Evolutionary conservation across 2,888 invertebrate genomes (phyloP).

Genomic region (Podabrus alpinus): DNA sequence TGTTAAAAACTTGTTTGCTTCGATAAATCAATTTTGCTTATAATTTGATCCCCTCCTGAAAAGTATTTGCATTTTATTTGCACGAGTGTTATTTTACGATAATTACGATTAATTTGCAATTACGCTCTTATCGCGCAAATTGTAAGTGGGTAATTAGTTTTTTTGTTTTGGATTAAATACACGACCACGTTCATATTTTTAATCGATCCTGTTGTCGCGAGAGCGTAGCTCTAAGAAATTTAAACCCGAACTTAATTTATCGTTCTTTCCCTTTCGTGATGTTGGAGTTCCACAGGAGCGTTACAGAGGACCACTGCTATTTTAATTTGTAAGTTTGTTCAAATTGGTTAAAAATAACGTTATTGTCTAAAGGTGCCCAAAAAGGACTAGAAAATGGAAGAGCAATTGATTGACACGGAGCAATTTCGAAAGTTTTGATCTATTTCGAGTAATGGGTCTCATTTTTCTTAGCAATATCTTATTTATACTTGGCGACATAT

Average conservation of each 20-base stretch:
- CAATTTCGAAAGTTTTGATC: slow-evolving; percentile 1
- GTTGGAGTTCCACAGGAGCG: not conserved
- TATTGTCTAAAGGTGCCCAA: too few species aligned
- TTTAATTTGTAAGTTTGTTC: too few species aligned
- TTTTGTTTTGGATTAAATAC: not conserved
- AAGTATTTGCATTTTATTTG: not conserved
- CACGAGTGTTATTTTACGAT: not conserved
- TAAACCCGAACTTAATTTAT: too few species aligned
- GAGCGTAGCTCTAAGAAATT: too few species aligned
- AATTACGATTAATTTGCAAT: not conserved
- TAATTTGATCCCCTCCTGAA: not conserved
- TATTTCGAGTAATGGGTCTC: slow-evolving; percentile 29
- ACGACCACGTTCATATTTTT: not conserved
- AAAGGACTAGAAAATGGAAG: not conserved
- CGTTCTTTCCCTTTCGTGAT: too few species aligned
- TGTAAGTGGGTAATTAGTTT: not conserved
- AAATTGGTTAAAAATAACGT: too few species aligned
- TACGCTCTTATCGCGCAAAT: not conserved
- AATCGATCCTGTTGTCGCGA: not conserved
- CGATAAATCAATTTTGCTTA: not conserved
- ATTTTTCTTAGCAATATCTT: slow-evolving; percentile 37
- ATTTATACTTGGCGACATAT: slow-evolving; percentile 49
- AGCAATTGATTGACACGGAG: not conserved
- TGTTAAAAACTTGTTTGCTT: slow-evolving; percentile 1
- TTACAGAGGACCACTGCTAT: not conserved